Conservation (phyloP, 2,113 vertebrate species). For the Lasiurus cinereus region DNA sequence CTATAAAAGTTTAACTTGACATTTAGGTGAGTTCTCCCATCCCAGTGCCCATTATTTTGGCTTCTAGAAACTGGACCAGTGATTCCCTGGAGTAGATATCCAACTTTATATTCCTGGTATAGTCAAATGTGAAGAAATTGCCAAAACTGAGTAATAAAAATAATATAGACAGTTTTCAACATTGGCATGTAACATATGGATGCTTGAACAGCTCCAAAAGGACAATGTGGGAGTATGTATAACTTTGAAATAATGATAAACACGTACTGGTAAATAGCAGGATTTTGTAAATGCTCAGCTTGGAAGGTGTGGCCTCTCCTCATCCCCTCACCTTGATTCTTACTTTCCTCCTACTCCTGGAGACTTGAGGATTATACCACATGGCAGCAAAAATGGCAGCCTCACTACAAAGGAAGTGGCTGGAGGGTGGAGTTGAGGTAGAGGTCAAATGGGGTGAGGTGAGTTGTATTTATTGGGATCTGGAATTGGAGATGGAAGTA, state of each 20-base stretch:
- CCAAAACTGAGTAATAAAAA: conserved; percentile 37
- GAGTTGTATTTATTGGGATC: not conserved
- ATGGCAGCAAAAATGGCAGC: not conserved
- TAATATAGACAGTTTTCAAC: not conserved
- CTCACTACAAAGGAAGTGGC: not conserved
- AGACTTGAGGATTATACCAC: not conserved
- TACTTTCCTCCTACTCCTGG: not conserved
- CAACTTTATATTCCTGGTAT: not conserved
- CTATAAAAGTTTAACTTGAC: conserved; percentile 32
- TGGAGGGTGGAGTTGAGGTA: not conserved
- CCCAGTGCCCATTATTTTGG: conserved; percentile 5
- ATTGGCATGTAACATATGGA: not conserved
- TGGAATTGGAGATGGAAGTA: not conserved
- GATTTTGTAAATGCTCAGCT: not conserved
- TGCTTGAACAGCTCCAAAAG: not conserved
- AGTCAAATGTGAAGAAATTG: conserved; percentile 51
- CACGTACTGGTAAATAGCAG: not conserved
- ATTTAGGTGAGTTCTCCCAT: not conserved
- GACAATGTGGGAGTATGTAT: not conserved
- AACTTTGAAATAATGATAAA: conserved; percentile 45
- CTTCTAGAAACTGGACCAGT: conserved; percentile 16
- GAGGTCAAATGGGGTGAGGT: not conserved
- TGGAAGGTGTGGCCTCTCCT: not conserved
- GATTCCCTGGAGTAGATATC: not conserved
- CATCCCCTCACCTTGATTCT: not conserved